Base-by-base conservation (phyloP, 64 coral and sea anemone genomes). In the Stichodactyla helianthus region DNA sequence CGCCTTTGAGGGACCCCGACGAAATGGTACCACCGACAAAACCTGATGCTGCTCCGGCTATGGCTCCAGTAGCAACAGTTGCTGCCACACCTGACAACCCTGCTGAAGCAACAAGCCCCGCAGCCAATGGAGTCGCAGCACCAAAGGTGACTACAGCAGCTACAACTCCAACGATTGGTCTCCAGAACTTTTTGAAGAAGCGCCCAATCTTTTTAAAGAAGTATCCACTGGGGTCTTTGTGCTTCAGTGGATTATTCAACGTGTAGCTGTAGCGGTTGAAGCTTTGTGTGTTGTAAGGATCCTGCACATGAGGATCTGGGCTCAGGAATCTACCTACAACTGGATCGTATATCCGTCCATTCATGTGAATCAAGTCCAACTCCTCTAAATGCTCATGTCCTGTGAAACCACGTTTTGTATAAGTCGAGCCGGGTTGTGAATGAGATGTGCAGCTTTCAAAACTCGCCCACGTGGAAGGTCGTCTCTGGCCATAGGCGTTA, bases 231-330 rank as follows among this genome's bases (percentile, higher is more conserved):
- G 87, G 87, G 35, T 88, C 87, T 23, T 78, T 88, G n/a, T 78
- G 51, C 51, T 58, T 58, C 22, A 88, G 10, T 14, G 87, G 87
- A 55, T 88, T 88, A 17, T 88, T 88, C 51, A 78, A 18, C 16
- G 60, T 62, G 59, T 88, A 88, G 77, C 87, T 88, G 77, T 88
- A 88, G 20, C 87, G 71, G 54, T 88, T 88, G 51, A 10, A 82
- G 54, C 55, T 63, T 31, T 88, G 87, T 25, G 77, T 56, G n/a
- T 78, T 79, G 35, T 44, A 56, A 0, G 77, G 71, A 17, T 55
- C 77, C 53, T 78, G 71, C 17, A 88, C 59, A 58, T 57, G 54
- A 18, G 87, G 70, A 60, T 88, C 87, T n/a, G 87, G 54, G 3
- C 71, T 71, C 63, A 87, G 61, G 28, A 87, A 87, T 53, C 85